These are phyloP conservation scores for Perizoma flavofasciatum DNA, from an alignment of 2,888 invertebrate species.

Conservation along the genomic window DNA sequence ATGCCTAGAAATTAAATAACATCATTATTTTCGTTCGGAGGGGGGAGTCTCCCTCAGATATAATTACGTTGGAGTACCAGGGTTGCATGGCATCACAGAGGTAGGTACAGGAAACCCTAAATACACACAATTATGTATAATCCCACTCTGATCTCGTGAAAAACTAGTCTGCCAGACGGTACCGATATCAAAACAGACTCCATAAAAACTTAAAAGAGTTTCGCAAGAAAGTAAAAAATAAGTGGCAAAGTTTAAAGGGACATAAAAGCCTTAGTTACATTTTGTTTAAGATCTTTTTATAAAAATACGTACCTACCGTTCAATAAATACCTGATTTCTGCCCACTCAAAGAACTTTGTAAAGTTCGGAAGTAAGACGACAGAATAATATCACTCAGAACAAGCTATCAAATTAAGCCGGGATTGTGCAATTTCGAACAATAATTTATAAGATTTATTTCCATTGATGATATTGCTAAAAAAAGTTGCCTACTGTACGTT, in stretches of 20 bases:
- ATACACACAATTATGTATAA: slow-evolving; percentile 67
- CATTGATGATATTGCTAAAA: too few species aligned
- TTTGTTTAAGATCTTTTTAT: background rate
- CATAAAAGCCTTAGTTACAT: background rate
- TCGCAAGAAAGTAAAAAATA: background rate
- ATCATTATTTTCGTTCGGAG: slow-evolving; percentile 20
- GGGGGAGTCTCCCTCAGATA: slow-evolving; percentile 46
- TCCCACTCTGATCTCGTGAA: slow-evolving; percentile 60
- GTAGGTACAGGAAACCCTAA: slow-evolving; percentile 64
- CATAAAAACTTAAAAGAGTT: background rate
- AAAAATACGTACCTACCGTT: background rate
- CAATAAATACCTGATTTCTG: slow-evolving; percentile 12
- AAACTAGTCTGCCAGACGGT: slow-evolving; percentile 55
- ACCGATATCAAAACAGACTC: slow-evolving; percentile 47
- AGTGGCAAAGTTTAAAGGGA: background rate
- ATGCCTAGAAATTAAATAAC: slow-evolving; percentile 25
- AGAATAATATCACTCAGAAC: background rate
- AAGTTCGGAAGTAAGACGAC: background rate
- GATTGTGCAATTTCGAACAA: too few species aligned
- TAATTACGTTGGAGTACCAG: slow-evolving; percentile 66
- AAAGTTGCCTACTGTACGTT: too few species aligned
- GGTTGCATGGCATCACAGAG: slow-evolving; percentile 52
- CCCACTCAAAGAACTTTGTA: slow-evolving; percentile 1
- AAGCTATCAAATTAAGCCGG: background rate
- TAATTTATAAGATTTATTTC: background rate